Evolutionary conservation across 1,140 invertebrate species (phyloP).

Genomic region (Zaprionus ghesquierei): DNA sequence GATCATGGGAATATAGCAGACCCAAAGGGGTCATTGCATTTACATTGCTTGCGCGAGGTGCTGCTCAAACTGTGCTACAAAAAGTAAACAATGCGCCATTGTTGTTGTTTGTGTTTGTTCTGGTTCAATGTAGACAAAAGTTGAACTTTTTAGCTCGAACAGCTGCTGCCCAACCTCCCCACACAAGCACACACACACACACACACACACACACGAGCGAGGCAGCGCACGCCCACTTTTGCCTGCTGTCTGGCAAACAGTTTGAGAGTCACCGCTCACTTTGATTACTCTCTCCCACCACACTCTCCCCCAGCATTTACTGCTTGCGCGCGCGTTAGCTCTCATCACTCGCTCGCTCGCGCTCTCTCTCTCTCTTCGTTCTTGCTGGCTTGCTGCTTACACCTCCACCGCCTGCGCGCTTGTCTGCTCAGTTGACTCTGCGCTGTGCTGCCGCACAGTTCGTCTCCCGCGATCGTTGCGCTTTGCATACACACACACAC

Average conservation of each 20-base stretch:
- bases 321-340: background rate
- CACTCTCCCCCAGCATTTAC: background rate
- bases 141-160: constrained; percentile 20
- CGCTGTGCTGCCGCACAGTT: constrained; percentile 56
- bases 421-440: constrained; percentile 56
- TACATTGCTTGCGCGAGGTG: background rate
- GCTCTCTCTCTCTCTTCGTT: background rate
- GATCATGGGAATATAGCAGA: constrained; percentile 18
- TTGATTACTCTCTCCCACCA: background rate
- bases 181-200: background rate
- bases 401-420: constrained; percentile 31
- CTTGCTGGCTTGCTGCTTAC: background rate
- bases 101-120: constrained; percentile 2
- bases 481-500: constrained; percentile 20
- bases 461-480: constrained; percentile 54
- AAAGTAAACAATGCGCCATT: constrained; percentile 40
- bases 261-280: constrained; percentile 33
- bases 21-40: constrained; percentile 38
- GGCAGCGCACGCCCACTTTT: constrained; percentile 23
- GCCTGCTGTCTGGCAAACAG: constrained; percentile 35
- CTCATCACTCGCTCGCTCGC: background rate
- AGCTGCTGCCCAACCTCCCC: too few relatives aligned
- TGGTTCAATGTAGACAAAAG: constrained; percentile 21
- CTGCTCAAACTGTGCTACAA: constrained; percentile 43
- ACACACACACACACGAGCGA: background rate